Evolutionary conservation across 2,113 vertebrate genomes (phyloP).

Genomic region (Hippocampus zosterae): DNA sequence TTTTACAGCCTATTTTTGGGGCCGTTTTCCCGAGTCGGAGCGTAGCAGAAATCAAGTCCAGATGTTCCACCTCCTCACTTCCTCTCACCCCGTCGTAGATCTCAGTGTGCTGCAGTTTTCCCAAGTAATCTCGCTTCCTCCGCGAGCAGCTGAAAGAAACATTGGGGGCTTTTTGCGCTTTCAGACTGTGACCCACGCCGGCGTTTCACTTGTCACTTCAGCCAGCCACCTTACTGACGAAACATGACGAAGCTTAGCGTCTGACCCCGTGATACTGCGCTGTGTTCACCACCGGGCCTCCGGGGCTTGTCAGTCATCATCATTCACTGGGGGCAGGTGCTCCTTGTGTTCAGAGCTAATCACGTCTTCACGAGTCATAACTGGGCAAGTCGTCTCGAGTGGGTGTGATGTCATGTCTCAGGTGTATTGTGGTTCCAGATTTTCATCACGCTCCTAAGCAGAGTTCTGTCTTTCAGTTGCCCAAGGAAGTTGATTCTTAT

Average conservation of each 20-base stretch:
- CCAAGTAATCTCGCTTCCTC: slow-evolving; percentile 25
- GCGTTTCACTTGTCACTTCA: background rate
- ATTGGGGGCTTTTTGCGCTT: background rate
- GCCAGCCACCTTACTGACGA: background rate
- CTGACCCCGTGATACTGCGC: background rate
- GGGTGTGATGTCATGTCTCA: slow-evolving; percentile 53
- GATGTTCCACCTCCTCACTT: slow-evolving; percentile 65
- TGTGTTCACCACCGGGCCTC: background rate
- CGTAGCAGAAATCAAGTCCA: slow-evolving; percentile 69
- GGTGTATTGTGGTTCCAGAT: slow-evolving; percentile 19
- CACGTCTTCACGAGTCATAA: slow-evolving; percentile 42
- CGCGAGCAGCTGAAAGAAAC: slow-evolving; percentile 11
- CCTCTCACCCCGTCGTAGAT: slow-evolving; percentile 24
- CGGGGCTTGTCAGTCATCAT: slow-evolving; percentile 50
- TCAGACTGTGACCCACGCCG: background rate
- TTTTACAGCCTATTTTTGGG: slow-evolving; percentile 38
- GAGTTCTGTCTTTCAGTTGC: background rate
- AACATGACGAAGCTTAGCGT: background rate
- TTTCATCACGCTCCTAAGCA: background rate
- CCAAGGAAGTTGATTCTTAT: background rate
- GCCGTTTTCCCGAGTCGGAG: slow-evolving; percentile 29
- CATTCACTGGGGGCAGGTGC: slow-evolving; percentile 35
- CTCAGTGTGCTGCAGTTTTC: slow-evolving; percentile 35
- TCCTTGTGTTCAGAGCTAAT: slow-evolving; percentile 29
- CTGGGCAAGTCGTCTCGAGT: slow-evolving; percentile 38